Evolutionary conservation across 37 sponge, comb jelly and placozoan genomes (phyloP), one percentile per base, ranked within the genome.

Genomic region (Geodia barretti): DNA sequence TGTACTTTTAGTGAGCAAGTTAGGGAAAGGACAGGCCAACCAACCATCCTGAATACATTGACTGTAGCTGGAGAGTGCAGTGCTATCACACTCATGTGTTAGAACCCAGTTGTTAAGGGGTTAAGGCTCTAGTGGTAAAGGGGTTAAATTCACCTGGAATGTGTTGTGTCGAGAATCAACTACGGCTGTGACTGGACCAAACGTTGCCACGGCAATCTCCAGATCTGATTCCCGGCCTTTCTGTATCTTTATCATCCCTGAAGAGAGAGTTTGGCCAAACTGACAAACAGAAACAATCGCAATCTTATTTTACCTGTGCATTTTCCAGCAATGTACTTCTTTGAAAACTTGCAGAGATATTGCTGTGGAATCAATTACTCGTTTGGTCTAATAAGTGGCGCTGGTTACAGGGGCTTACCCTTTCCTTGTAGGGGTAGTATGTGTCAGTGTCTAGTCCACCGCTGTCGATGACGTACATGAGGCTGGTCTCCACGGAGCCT

Each of bases 401-500:
- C 58, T 39, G 36, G 14, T 30, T 40, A 38, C 58, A 68, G 14
- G 17, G 4, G 5, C 72, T 69, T 59, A 82, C 89, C 21, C 41
- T 62, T 7, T 32, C 74, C 37, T 58, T 89, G 77, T 89, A 89
- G 24, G 89, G 84, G 61, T 89, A 89, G 70, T 73, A 60, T 4
- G 60, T 62, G 23, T 84, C 85, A 2, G 81, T 80, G 64, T 84
- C 81, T 0, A 84, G 66, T 5, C 90, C 91, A 29, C 83, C 82
- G 30, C 81, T 81, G 43, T 82, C 64, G 1, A 66, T 35, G 63
- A 86, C 54, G 75, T 86, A 91, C 41, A 61, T 40, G 75, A 91
- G 58, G 0, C 83, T 70, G 25, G 58, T 40, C 34, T 73, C 79
- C 35, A 34, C 28, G 58, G 62, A 58, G 9, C 91, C 91, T 36